Evolutionary conservation across 2,113 vertebrate genomes (phyloP).

Genomic region (Buteo buteo): DNA sequence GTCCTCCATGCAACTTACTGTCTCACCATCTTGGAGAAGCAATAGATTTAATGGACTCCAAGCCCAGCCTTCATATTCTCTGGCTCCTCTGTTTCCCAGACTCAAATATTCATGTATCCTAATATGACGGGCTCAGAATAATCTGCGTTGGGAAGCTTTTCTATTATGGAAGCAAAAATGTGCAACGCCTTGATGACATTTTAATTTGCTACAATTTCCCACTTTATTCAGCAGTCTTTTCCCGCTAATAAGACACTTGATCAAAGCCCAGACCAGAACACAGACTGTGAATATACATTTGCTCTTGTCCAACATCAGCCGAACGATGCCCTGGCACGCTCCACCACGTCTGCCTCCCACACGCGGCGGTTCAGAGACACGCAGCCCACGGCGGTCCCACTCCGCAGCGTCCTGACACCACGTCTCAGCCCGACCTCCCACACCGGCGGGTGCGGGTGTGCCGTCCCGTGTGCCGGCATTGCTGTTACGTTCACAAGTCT

Average conservation of each 20-base stretch:
- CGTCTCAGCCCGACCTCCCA: not conserved
- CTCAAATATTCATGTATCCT: not conserved
- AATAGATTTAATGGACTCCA: not conserved
- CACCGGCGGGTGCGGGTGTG: fast-evolving
- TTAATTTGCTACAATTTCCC: not conserved
- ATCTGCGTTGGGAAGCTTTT: not conserved
- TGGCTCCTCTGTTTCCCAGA: not conserved
- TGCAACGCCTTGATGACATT: not conserved
- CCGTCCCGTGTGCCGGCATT: fast-evolving
- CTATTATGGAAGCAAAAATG: not conserved
- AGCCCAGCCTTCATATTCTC: not conserved
- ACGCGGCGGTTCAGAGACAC: too few relatives aligned
- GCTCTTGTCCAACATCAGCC: not conserved
- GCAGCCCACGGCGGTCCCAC: not conserved
- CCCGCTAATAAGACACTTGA: not conserved
- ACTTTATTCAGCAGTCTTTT: not conserved
- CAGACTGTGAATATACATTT: not conserved
- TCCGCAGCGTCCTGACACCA: not conserved
- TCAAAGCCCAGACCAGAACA: not conserved
- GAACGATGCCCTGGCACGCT: not conserved
- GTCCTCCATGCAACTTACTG: not conserved
- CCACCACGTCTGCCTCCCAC: not conserved
- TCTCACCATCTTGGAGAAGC: not conserved
- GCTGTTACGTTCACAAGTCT: not conserved
- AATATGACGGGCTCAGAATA: not conserved